Conservation (phyloP, 2,797 vertebrate species). For the Podargus strigoides region DNA sequence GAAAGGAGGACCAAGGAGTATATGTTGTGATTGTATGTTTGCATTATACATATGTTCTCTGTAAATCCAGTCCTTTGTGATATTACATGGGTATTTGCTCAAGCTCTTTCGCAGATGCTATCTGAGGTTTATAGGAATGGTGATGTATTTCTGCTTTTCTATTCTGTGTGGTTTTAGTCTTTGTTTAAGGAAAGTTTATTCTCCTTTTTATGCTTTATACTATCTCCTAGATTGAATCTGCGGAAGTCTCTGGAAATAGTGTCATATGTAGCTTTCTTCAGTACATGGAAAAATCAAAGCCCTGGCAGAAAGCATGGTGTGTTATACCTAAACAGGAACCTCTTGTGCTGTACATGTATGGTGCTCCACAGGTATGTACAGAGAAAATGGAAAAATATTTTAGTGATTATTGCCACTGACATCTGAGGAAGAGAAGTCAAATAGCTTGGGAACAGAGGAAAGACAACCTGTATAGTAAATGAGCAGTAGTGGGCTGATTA, state of each 20-base stretch:
- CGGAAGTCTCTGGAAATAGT: constrained; percentile 91
- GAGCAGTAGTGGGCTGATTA: background rate
- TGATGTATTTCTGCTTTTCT: background rate
- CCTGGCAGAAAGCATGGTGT: constrained; percentile 97
- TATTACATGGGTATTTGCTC: background rate
- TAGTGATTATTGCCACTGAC: background rate
- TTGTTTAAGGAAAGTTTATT: background rate
- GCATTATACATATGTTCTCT: background rate
- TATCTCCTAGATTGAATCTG: constrained; percentile 86
- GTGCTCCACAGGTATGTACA: constrained; percentile 88
- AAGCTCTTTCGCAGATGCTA: background rate
- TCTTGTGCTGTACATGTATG: constrained; percentile 93
- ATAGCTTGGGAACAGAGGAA: background rate
- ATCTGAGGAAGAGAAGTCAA: background rate
- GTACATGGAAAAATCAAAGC: constrained; percentile 92
- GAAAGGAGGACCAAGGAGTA: background rate
- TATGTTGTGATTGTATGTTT: background rate
- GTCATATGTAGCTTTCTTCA: constrained; percentile 95
- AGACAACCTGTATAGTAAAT: background rate
- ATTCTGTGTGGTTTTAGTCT: background rate
- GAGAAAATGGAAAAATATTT: background rate
- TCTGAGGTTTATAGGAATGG: background rate
- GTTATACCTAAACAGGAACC: constrained; percentile 94
- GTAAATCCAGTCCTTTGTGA: background rate
- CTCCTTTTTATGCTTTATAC: background rate